A percentile compares a stretch with the other conserved stretches of the same genome.
These are phyloP conservation scores for Tupiocoris notatus DNA, from an alignment of 2,888 invertebrate genomes.

Conservation along the genomic window DNA sequence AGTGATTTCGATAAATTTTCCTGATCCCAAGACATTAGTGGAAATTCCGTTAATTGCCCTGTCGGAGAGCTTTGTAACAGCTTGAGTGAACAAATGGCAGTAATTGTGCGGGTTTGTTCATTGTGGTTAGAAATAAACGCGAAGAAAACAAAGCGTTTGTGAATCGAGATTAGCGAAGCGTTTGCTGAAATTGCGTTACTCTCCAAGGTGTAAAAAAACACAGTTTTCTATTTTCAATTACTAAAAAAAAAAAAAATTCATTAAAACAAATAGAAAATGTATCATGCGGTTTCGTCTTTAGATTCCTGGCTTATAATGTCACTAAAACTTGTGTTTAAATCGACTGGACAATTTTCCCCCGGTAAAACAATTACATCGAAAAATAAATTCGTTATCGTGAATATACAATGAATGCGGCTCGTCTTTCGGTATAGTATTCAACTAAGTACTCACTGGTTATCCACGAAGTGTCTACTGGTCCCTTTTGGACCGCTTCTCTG, in stretches of 20 bases:
- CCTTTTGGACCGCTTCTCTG: slow-evolving; percentile 33
- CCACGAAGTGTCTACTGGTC: slow-evolving; percentile 31
- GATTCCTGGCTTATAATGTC: slow-evolving; percentile 37
- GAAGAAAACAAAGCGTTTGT: background rate
- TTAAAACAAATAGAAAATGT: slow-evolving; percentile 1
- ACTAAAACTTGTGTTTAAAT: no score
- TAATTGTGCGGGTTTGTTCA: background rate
- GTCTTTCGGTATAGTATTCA: no score
- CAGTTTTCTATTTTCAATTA: background rate
- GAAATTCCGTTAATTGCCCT: no score
- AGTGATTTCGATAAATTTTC: no score
- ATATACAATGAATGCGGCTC: no score
- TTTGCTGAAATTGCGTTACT: background rate
- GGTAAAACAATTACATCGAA: no score
- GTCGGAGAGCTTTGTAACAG: no score
- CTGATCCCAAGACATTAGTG: no score
- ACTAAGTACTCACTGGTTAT: slow-evolving; percentile 24
- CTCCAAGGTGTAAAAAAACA: background rate
- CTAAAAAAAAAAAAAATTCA: slow-evolving; percentile 4
- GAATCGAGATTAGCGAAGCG: background rate
- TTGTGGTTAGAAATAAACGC: background rate
- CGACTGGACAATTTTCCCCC: no score
- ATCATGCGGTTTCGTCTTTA: slow-evolving; percentile 27
- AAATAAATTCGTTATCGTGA: no score
- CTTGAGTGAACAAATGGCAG: no score